Evolutionary conservation across 2,888 invertebrate species (phyloP), one percentile per base, ranked within the genome.

Genomic region (Dasysyrphus tricinctus): DNA sequence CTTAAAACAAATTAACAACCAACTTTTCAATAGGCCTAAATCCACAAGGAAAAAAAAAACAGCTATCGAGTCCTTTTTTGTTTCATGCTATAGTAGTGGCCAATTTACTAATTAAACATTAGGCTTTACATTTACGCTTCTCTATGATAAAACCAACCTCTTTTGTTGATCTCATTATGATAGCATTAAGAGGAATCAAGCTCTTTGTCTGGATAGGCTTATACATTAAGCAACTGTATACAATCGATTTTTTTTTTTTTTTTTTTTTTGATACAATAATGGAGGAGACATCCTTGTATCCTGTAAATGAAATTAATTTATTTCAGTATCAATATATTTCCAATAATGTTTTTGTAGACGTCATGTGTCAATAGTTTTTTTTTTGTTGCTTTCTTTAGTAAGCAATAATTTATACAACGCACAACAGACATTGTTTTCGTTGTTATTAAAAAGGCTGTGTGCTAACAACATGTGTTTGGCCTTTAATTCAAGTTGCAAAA

Each of bases 251-350:
- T 24, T 49, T 49, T 19, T 44, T 24, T 49, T 49, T 19, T 44
- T 42, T 4, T n/a, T 56, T 56, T 8, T 57, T 5, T 16, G 16
- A 57, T n/a, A 57, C 16, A 42, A 14, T 42, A 42, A 42, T 39
- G 42, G 34, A 57, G 5, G 54, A 29, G 12, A 5, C 14, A 54
- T 54, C 47, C 47, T 16, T 14, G 29, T 14, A 54, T 29, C 54
- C 57, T n/a, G 8, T 57, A 7, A 57, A 57, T 37, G 57, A 16
- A 57, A 57, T 57, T 57, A 9, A 57, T 57, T 37, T 57, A 57
- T 57, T 37, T 57, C 57, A 34, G 16, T 16, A 57, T 57, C 57
- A 37, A 16, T 37, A 37, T 57, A 42, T 42, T 42, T 42, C 42
- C 42, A 42, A 47, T 47, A 47, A 47, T 47, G 47, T 47, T 47